phyloP scores from a whole-genome alignment of 2,888 invertebrate genomes.

The Baronia brevicornis region DNA sequence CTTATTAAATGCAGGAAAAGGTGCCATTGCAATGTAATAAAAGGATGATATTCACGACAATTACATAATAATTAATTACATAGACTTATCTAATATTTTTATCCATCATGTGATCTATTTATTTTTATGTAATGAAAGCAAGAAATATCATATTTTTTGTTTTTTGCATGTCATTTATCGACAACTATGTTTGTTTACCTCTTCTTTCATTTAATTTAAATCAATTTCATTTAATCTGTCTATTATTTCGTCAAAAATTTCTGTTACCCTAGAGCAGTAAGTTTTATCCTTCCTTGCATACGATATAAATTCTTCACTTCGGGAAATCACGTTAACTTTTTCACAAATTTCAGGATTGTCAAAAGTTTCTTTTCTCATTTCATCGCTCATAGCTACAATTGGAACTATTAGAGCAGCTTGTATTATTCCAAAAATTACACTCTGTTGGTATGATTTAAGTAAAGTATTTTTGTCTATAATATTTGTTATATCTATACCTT shows the following conservation, averaged over 20 bases:
- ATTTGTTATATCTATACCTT: slow-evolving; percentile 31
- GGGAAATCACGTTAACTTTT: slow-evolving; percentile 37
- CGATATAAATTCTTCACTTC: slow-evolving; percentile 47
- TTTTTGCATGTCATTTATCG: too few species aligned
- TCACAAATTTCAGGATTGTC: slow-evolving; percentile 31
- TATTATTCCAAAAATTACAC: slow-evolving; percentile 47
- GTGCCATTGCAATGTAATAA: too few species aligned
- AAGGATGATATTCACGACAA: too few species aligned
- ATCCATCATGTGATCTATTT: too few species aligned
- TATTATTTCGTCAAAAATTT: slow-evolving; percentile 73
- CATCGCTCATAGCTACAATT: slow-evolving; percentile 36
- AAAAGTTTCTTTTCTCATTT: slow-evolving; percentile 40
- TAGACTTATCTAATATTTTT: too few species aligned
- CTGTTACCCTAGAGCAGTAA: slow-evolving; percentile 59
- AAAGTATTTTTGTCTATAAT: slow-evolving; percentile 34
- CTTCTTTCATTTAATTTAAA: too few species aligned
- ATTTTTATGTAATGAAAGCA: too few species aligned
- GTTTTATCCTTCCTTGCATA: slow-evolving; percentile 34
- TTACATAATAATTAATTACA: too few species aligned
- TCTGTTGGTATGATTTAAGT: slow-evolving; percentile 38
- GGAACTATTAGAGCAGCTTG: slow-evolving; percentile 56
- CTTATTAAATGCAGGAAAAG: too few species aligned
- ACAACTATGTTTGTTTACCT: too few species aligned
- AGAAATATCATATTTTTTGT: too few species aligned
- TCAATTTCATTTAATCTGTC: too few species aligned